Evolutionary conservation across 2,113 vertebrate genomes (phyloP).

Genomic region (Cyanistes caeruleus): DNA sequence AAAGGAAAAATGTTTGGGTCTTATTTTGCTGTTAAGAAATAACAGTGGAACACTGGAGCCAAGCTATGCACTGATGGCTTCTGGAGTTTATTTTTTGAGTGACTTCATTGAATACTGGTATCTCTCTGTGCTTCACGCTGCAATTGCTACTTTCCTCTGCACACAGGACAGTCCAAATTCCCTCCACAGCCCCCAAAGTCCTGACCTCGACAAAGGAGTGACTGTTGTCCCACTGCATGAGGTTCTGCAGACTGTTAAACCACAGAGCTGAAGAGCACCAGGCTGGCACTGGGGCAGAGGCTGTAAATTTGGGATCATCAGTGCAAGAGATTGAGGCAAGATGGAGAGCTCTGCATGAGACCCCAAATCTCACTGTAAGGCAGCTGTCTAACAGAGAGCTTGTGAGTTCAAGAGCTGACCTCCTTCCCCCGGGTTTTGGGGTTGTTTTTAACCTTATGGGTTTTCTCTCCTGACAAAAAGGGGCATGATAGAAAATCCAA

Average conservation of each 20-base stretch:
- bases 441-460: neutral
- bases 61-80: neutral
- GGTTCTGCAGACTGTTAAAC: constrained; percentile 15
- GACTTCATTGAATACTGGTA: neutral
- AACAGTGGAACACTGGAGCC: constrained; percentile 23
- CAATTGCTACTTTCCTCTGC: neutral
- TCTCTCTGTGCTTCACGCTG: neutral
- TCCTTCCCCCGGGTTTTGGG: neutral
- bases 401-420: neutral
- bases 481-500: neutral
- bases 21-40: constrained; percentile 57
- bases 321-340: neutral
- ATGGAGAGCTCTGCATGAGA: neutral
- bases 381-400: neutral
- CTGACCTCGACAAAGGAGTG: constrained; percentile 39
- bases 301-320: neutral
- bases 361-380: neutral
- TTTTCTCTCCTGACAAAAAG: neutral
- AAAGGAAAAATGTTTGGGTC: neutral
- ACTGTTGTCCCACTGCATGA: constrained; percentile 35
- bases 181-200: constrained; percentile 25
- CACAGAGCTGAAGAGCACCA: neutral
- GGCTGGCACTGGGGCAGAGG: neutral
- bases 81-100: neutral
- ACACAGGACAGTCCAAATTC: constrained; percentile 20